Evolutionary conservation across 2,113 vertebrate species (phyloP), one percentile per base, ranked within the genome.

Genomic region (Piprites chloris): DNA sequence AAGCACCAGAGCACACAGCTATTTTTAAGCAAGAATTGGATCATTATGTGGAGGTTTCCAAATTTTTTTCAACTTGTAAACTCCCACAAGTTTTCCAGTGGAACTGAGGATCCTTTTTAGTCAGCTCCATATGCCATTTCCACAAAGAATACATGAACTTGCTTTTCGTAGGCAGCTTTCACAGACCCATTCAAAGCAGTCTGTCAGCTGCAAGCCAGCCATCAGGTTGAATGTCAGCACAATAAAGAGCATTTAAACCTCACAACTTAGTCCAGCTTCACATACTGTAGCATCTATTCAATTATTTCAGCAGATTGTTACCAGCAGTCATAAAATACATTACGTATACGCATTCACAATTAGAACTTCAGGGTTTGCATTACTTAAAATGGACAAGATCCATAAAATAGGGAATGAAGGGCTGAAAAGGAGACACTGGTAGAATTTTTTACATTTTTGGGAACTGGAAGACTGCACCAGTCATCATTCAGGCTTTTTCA

Each of bases 51-150:
- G 95, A 96, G 95, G 86, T 92, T 88, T 95, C 95, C 89, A 93
- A 90, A 90, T 72, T 84, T 93, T 93, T 90, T 92, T 97, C 86
- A 61, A 63, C 86, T 85, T 93, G 93, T 95, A 89, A 93, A 71
- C 94, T 96, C 96, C 96, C 94, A 96, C 96, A 96, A 89, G 44
- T 93, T 97, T 92, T 92, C 86, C 93, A 95, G 80, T 80, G 72
- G 95, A 96, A 81, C 68, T 37, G 61, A 96, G 86, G 86, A 95
- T 95, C 87, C 80, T 73, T 97, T 96, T 95, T 80, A 96, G 94
- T 89, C 83, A 91, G 91, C 89, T 96, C 95, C 93, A 92, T 95
- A 95, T 97, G 94, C 86, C 94, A 52, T 63, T 86, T 95, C 75
- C 80, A 81, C 93, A 93, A 84, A 84, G 95, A 89, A 89, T 90